These are phyloP conservation scores for Isaurus tuberculatus DNA, from an alignment of 92 coral and sea anemone species.

Conservation along the genomic window DNA sequence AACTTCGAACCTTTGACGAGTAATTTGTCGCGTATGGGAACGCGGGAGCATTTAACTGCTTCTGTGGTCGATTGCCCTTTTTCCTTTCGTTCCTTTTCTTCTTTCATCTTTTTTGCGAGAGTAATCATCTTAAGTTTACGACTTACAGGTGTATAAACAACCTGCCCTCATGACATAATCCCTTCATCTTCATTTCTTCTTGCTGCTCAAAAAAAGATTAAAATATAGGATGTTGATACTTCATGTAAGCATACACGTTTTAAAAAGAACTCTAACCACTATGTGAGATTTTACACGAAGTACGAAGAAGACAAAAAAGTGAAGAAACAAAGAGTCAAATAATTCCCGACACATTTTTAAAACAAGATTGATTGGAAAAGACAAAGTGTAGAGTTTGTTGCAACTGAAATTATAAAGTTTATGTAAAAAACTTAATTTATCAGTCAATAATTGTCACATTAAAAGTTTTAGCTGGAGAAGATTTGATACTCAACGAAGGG, in stretches of 20 bases:
- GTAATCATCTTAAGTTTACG: conserved; percentile 77
- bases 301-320: background rate
- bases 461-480: too few species aligned
- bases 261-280: background rate
- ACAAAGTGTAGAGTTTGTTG: background rate
- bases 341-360: too few species aligned
- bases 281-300: background rate
- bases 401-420: too few species aligned
- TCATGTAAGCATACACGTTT: background rate
- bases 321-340: too few species aligned
- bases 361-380: background rate
- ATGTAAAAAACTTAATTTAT: too few species aligned
- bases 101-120: conserved; percentile 94
- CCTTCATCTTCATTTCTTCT: background rate
- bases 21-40: conserved; percentile 88
- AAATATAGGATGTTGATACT: background rate
- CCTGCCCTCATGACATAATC: background rate
- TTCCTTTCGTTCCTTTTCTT: conserved; percentile 89
- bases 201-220: background rate
- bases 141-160: background rate
- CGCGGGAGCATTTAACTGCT: conserved; percentile 64
- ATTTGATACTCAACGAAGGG: too few species aligned
- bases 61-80: conserved; percentile 60
- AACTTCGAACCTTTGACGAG: conserved; percentile 82
- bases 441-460: too few species aligned